These are phyloP conservation scores for Peromyscus melanophrys DNA, from an alignment of 2,797 vertebrate genomes.

Conservation along the genomic window DNA sequence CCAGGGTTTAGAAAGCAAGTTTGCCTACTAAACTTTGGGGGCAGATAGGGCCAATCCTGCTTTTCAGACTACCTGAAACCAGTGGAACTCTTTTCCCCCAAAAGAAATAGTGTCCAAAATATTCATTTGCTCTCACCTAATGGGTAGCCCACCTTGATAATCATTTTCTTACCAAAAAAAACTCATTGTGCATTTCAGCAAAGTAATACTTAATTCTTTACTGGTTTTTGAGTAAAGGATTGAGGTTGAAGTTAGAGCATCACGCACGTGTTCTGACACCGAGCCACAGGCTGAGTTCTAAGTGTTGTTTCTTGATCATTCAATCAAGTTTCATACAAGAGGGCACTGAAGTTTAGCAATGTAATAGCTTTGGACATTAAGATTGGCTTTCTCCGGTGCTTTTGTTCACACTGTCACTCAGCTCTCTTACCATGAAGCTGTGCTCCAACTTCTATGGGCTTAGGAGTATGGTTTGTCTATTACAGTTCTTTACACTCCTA, in stretches of 20 bases:
- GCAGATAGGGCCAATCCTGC: not conserved
- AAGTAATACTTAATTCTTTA: not conserved
- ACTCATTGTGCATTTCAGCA: not conserved
- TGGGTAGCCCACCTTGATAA: not conserved
- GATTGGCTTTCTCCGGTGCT: not conserved
- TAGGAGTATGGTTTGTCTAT: not conserved
- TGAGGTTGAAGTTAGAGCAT: too few relatives aligned
- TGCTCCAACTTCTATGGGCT: not conserved
- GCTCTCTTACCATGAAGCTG: not conserved
- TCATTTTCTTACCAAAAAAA: slow-evolving; percentile 36
- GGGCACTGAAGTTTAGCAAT: not conserved
- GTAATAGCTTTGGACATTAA: slow-evolving; percentile 49
- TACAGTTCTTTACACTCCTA: not conserved
- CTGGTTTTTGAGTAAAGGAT: not conserved
- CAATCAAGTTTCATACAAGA: slow-evolving; percentile 36
- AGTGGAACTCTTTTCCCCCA: not conserved
- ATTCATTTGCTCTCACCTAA: slow-evolving; percentile 24
- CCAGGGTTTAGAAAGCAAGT: not conserved
- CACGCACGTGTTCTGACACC: fast-evolving
- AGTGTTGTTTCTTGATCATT: slow-evolving; percentile 20
- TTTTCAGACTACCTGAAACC: slow-evolving; percentile 44
- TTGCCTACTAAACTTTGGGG: not conserved
- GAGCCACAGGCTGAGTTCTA: not conserved
- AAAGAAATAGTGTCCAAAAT: slow-evolving; percentile 29
- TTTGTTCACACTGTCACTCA: not conserved